Conservation (phyloP, 1,140 invertebrate genomes). For the Drosophila sechellia region DNA sequence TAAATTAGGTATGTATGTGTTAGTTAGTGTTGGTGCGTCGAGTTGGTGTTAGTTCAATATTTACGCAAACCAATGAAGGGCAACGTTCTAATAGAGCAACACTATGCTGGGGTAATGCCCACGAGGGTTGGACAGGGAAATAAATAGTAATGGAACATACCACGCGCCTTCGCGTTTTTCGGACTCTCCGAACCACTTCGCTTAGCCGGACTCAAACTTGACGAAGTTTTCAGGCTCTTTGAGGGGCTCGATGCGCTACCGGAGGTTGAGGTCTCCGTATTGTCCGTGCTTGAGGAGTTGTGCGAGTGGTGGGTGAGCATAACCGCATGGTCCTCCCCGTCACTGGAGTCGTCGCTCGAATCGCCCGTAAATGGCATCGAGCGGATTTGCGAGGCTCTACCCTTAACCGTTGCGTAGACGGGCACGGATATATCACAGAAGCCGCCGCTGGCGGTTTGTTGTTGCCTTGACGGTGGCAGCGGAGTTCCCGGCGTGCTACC, state of each 20-base stretch:
- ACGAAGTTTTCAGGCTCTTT: conserved; percentile 93
- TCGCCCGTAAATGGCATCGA: conserved; percentile 98
- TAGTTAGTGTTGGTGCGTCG: neutral
- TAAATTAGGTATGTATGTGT: neutral
- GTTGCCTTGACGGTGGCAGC: conserved; percentile 83
- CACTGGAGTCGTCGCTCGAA: conserved; percentile 97
- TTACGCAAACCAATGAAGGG: too few species aligned
- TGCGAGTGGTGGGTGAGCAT: conserved; percentile 85
- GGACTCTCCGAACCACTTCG: conserved; percentile 91
- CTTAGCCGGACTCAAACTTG: conserved; percentile 93
- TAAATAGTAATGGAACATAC: conserved; percentile 47
- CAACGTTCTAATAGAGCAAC: conserved; percentile 4
- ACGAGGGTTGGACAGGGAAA: neutral
- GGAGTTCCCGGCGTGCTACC: conserved; percentile 71
- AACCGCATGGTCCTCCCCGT: conserved; percentile 90
- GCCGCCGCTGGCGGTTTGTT: conserved; percentile 86
- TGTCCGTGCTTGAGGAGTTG: conserved; percentile 85
- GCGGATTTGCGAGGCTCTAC: conserved; percentile 97
- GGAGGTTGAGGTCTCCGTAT: conserved; percentile 86
- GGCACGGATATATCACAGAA: conserved; percentile 95
- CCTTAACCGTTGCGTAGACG: conserved; percentile 98
- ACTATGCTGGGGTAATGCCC: neutral
- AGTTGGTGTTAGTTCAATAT: neutral
- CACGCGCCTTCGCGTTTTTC: conserved; percentile 79
- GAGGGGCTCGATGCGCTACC: conserved; percentile 91